Evolutionary conservation across 2,888 invertebrate genomes (phyloP).

Genomic region (Hybos culiciformis): DNA sequence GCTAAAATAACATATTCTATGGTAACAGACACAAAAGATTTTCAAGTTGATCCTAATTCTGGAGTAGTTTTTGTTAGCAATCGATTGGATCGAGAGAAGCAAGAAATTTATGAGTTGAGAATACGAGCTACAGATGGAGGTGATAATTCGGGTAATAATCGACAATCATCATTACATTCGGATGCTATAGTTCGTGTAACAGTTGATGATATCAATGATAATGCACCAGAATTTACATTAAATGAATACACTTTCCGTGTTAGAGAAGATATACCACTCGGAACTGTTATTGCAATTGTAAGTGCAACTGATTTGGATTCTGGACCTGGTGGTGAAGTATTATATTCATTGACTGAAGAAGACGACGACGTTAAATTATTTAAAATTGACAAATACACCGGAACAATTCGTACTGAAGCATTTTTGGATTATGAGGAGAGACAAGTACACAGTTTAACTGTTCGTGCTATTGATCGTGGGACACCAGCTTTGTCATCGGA

Average conservation of each 20-base stretch:
- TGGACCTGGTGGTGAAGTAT: conserved; percentile 65
- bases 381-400: conserved; percentile 70
- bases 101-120: conserved; percentile 63
- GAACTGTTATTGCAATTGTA: conserved; percentile 74
- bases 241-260: conserved; percentile 65
- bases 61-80: conserved; percentile 67
- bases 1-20: conserved; percentile 59
- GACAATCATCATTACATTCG: conserved; percentile 47
- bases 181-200: conserved; percentile 70
- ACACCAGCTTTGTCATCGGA: conserved; percentile 66
- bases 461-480: conserved; percentile 75
- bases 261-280: conserved; percentile 80
- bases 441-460: conserved; percentile 77
- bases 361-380: conserved; percentile 56
- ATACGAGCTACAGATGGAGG: conserved; percentile 70
- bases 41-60: conserved; percentile 59
- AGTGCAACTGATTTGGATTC: conserved; percentile 72
- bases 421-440: conserved; percentile 77
- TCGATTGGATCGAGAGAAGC: conserved; percentile 71
- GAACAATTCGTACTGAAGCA: conserved; percentile 67
- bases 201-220: conserved; percentile 85
- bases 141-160: conserved; percentile 38
- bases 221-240: conserved; percentile 68
- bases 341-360: conserved; percentile 64
- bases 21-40: conserved; percentile 62